phyloP scores from a whole-genome alignment of 1,140 invertebrate species.

The Drosophila sp. region DNA sequence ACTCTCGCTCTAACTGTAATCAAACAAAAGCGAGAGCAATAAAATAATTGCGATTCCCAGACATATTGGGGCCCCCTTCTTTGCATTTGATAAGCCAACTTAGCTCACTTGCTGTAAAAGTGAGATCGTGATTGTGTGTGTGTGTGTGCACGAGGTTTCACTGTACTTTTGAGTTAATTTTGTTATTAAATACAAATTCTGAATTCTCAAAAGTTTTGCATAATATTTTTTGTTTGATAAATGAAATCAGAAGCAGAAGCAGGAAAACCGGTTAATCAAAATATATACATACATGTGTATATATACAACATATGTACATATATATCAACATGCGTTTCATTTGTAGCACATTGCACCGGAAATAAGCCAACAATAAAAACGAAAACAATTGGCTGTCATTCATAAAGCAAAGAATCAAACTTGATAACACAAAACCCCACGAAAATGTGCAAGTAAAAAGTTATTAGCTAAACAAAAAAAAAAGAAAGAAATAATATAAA shows the following conservation, averaged over 20 bases:
- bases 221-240: constrained; percentile 6
- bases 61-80: background rate
- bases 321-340: background rate
- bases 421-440: constrained; percentile 13
- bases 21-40: background rate
- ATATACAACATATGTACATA: constrained; percentile 12
- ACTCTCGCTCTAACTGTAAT: background rate
- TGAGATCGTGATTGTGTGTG: constrained; percentile 3
- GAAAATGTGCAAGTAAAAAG: constrained; percentile 2
- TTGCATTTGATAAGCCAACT: constrained; percentile 5
- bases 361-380: constrained; percentile 25
- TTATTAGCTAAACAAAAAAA: constrained; percentile 31
- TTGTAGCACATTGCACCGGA: constrained; percentile 34
- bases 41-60: constrained; percentile 34
- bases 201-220: background rate
- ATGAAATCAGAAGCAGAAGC: constrained; percentile 7
- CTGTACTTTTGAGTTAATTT: constrained; percentile 1
- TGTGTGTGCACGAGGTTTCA: background rate
- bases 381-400: constrained; percentile 4
- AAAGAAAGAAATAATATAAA: constrained; percentile 10
- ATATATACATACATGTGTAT: constrained; percentile 6
- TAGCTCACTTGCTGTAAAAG: background rate
- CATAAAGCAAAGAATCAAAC: constrained; percentile 6
- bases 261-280: constrained; percentile 13
- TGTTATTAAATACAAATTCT: constrained; percentile 8